Evolutionary conservation across 1,140 invertebrate genomes (phyloP), one percentile per base, ranked within the genome.

Genomic region (Solen grandis): DNA sequence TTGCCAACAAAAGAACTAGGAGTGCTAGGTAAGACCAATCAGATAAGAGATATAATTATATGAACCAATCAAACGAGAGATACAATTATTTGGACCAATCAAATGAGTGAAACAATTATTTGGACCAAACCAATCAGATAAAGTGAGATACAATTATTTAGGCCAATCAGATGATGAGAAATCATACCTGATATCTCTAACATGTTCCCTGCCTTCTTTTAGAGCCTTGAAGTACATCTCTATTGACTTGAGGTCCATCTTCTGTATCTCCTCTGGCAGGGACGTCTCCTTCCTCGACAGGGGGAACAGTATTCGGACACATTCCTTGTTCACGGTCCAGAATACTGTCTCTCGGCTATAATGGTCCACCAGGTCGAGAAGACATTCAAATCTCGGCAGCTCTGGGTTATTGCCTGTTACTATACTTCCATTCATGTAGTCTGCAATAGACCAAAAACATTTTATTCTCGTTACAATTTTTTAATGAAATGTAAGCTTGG

Each of bases 151-250:
- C n/a, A n/a, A n/a, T n/a, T n/a, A n/a, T n/a, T n/a, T n/a, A n/a
- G n/a, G n/a, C n/a, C n/a, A n/a, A n/a, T n/a, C n/a, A n/a, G n/a
- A n/a, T n/a, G n/a, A n/a, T n/a, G n/a, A n/a, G 41, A 46, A 19
- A 46, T 46, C 41, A 33, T 19, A 76, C 75, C 77, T 70, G 19
- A 80, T 80, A 31, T 80, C 77, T 25, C 77, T 22, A 1, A 80
- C 77, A 72, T 80, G 68, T 38, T 72, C 77, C n/a, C 60, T 80
- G n/a, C 77, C 77, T 33, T 80, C 68, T 31, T 80, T 73, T 19
- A 80, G 38, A 27, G 77, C 77, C n/a, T 72, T 63, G 46, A 80
- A 80, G 41, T 80, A 80, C 66, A 80, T 52, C 5, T 80, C 77
- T 5, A 80, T 72, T 4, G 77, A 80, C 27, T 73, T 57, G n/a